Base-by-base conservation (phyloP, 2,113 vertebrate genomes). In the Crotophaga sulcirostris region DNA sequence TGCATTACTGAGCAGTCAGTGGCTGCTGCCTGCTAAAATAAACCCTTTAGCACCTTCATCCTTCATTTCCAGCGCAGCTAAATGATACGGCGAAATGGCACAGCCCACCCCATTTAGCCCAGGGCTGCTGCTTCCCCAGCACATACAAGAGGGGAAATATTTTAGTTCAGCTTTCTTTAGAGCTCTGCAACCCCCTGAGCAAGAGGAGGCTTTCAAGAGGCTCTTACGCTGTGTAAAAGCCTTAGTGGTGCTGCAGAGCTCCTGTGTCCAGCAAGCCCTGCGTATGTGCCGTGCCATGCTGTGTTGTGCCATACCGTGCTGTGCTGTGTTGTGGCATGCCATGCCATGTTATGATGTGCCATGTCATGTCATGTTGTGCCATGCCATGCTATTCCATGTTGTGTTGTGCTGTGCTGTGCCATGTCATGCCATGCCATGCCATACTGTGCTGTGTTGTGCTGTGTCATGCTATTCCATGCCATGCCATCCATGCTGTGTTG, bases 1-100 rank as follows among this genome's bases (percentile, higher is more conserved):
- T 40, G 87, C 38, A 4, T 63, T 67, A 58, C 87, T 0, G 31
- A 88, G 90, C 88, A 6, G 49, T 24, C 17, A 33, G 56, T 16
- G 84, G 68, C 74, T 72, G 89, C 94, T 58, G 87, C 89, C 93
- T 84, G 93, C 87, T 75, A 23, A 45, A 92, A 88, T 62, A 29
- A 92, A 66, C 74, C 91, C 93, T 68, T 91, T 60, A 79, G 78
- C 89, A 82, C 81, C 94, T 89, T 40, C 94, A 76, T n/a, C 93
- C 94, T 66, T 64, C 87, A 60, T 42, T 58, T 68, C 95, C 92
- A 78, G 72, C 5, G 4, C 56, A 13, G 82, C 83, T 76, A 36
- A 28, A 33, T 40, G 66, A 28, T 6, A 12, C 0, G 3, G 85
- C 47, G 42, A 38, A 75, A n/a, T 0, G 11, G 84, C 77, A 21